phyloP scores from a whole-genome alignment of 1,140 invertebrate genomes.

The Bombyx mandarina region DNA sequence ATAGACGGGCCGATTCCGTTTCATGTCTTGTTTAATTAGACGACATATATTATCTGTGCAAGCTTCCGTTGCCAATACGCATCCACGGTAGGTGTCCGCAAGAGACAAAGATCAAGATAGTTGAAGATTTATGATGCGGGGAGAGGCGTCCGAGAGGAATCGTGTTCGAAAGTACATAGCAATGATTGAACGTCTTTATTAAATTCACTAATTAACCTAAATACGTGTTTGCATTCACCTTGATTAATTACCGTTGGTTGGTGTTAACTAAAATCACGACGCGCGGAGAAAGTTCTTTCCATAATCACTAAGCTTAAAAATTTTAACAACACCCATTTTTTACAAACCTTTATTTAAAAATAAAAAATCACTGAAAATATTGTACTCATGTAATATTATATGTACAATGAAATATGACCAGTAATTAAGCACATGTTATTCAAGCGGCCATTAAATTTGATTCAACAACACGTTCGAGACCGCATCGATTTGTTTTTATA shows the following conservation, averaged over 20 bases:
- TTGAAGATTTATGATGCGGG: conserved; percentile 25
- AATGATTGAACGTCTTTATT: conserved; percentile 24
- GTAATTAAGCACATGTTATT: too few species aligned
- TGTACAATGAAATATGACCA: too few species aligned
- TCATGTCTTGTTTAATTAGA: conserved; percentile 30
- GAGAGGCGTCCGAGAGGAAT: conserved; percentile 8
- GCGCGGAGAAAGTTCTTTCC: conserved; percentile 13
- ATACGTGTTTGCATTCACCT: conserved; percentile 9
- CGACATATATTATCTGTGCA: conserved; percentile 28
- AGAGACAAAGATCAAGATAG: conserved; percentile 28
- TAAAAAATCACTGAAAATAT: too few species aligned
- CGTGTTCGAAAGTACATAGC: conserved; percentile 25
- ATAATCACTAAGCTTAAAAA: too few species aligned
- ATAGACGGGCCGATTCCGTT: conserved; percentile 23
- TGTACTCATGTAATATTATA: too few species aligned
- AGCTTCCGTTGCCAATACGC: conserved; percentile 27
- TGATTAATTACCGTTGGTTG: conserved; percentile 13
- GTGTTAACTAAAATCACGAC: conserved; percentile 2
- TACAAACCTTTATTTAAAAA: too few species aligned
- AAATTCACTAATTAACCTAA: conserved; percentile 19
- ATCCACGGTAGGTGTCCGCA: conserved; percentile 14
- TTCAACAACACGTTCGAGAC: too few species aligned
- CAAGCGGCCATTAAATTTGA: too few species aligned
- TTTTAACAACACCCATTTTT: too few species aligned
- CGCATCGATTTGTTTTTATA: too few species aligned